These are phyloP conservation scores for Lontra canadensis DNA, from an alignment of 2,113 vertebrate genomes.

Conservation along the genomic window DNA sequence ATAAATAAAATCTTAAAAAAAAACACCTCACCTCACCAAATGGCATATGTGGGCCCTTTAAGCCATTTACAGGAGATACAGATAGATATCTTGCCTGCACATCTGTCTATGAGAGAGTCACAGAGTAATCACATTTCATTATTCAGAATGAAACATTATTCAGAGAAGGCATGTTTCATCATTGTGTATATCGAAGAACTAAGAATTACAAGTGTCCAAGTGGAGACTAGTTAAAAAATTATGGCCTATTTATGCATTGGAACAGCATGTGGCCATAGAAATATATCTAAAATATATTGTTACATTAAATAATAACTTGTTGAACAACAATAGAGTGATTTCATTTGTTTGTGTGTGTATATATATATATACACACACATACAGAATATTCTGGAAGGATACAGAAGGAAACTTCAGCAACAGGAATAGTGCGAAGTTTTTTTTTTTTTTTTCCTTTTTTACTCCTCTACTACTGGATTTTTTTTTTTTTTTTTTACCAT, in stretches of 20 bases:
- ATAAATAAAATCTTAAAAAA: not conserved
- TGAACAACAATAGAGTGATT: not conserved
- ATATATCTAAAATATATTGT: not conserved
- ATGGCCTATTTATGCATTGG: not conserved
- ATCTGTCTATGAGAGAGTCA: not conserved
- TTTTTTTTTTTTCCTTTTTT: not conserved
- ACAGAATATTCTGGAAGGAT: constrained; percentile 21
- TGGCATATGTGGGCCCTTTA: not conserved
- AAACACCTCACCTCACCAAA: not conserved
- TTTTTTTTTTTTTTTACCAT: not conserved
- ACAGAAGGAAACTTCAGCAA: not conserved
- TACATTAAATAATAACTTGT: not conserved
- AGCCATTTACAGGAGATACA: not conserved
- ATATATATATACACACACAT: not conserved
- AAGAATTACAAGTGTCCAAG: not conserved
- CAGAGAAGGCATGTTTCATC: not conserved
- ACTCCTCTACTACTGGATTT: not conserved
- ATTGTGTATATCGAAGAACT: not conserved
- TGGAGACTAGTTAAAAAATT: not conserved
- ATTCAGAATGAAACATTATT: too few species aligned
- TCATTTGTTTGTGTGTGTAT: not conserved
- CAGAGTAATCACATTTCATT: not conserved
- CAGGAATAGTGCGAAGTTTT: not conserved
- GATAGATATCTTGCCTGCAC: not conserved
- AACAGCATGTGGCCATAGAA: not conserved